Evolutionary conservation across 2,888 invertebrate species (phyloP).

Genomic region (Junonia oenone): DNA sequence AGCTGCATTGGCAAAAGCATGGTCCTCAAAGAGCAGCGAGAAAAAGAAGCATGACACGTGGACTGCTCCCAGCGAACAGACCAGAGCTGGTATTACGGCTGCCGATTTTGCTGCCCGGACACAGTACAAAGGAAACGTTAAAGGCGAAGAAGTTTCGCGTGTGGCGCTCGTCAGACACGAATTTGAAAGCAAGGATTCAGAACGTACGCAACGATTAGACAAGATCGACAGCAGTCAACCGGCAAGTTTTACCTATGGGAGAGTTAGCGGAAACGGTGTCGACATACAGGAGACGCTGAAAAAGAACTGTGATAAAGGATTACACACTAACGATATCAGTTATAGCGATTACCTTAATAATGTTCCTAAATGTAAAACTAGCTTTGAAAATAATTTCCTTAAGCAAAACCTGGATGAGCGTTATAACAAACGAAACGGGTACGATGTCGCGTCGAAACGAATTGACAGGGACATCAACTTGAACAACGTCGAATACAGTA

Average conservation of each 20-base stretch:
- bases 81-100: constrained; percentile 54
- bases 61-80: constrained; percentile 63
- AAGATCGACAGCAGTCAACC: constrained; percentile 56
- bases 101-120: constrained; percentile 58
- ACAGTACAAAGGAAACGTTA: constrained; percentile 46
- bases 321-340: constrained; percentile 70
- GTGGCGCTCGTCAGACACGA: constrained; percentile 68
- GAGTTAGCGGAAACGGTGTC: constrained; percentile 62
- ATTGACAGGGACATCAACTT: constrained; percentile 67
- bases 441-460: constrained; percentile 60
- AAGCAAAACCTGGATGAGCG: constrained; percentile 71
- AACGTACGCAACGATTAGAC: constrained; percentile 52
- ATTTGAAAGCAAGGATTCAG: constrained; percentile 66
- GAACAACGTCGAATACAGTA: constrained; percentile 66
- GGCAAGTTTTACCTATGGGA: constrained; percentile 57
- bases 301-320: constrained; percentile 76
- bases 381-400: constrained; percentile 73
- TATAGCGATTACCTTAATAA: constrained; percentile 72
- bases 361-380: constrained; percentile 77
- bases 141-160: constrained; percentile 57
- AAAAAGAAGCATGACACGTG: constrained; percentile 72
- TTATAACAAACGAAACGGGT: constrained; percentile 67
- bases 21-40: constrained; percentile 68
- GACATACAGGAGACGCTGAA: constrained; percentile 73
- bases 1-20: constrained; percentile 73